These are phyloP conservation scores for Sprattus sprattus DNA, from an alignment of 2,113 vertebrate species.

Conservation along the genomic window DNA sequence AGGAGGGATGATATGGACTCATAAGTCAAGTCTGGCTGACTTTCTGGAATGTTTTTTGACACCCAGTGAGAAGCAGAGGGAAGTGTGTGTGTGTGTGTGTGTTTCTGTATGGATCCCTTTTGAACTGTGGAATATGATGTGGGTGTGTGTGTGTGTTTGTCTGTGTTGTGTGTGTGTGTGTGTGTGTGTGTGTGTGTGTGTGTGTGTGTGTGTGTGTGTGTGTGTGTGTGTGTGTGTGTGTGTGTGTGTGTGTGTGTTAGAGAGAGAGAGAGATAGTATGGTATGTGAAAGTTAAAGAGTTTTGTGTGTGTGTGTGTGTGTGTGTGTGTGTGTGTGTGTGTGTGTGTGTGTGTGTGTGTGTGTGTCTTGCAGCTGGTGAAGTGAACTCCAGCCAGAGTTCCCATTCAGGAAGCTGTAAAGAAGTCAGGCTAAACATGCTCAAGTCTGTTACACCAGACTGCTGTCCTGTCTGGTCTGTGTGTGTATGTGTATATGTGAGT, in stretches of 20 bases:
- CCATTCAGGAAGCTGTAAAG: constrained; percentile 8
- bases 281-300: not conserved
- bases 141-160: not conserved
- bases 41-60: constrained; percentile 1
- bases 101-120: not conserved
- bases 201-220: not conserved
- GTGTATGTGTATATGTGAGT: not conserved
- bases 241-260: not conserved
- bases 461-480: not conserved
- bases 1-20: not conserved
- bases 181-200: too few species aligned
- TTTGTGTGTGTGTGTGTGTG: too few species aligned
- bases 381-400: not conserved
- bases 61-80: not conserved
- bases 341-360: constrained; percentile 1
- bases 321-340: not conserved
- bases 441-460: not conserved
- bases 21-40: constrained; percentile 8
- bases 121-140: not conserved
- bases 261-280: not conserved
- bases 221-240: not conserved
- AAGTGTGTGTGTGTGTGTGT: not conserved
- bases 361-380: constrained; percentile 1
- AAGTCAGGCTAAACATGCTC: not conserved
- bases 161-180: not conserved